Evolutionary conservation across 2,113 vertebrate species (phyloP).

Genomic region (Suncus etruscus): DNA sequence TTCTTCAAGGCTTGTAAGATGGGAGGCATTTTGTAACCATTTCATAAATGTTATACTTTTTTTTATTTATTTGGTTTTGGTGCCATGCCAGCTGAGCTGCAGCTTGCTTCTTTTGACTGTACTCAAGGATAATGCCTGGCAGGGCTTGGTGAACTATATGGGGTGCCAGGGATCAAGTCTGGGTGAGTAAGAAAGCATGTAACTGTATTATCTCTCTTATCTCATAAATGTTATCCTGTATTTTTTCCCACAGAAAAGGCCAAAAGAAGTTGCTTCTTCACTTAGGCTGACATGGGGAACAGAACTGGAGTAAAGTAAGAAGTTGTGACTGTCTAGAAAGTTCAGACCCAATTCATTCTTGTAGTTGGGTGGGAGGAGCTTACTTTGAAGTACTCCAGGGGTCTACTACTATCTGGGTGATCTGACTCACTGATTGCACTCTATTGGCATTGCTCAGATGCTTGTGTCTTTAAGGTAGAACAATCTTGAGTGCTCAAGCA

Average conservation of each 20-base stretch:
- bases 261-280: no score
- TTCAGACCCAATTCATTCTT: neutral
- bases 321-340: neutral
- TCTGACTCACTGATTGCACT: neutral
- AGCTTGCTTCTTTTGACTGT: no score
- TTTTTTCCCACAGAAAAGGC: no score
- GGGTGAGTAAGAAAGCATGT: no score
- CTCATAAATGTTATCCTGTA: no score
- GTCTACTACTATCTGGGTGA: neutral
- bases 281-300: no score
- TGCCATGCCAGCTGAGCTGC: no score
- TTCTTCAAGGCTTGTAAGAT: neutral
- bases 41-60: neutral
- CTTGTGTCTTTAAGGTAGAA: slow-evolving; percentile 34
- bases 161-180: no score
- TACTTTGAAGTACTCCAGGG: neutral
- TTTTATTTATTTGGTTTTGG: neutral
- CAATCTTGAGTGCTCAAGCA: slow-evolving; percentile 40
- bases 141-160: no score
- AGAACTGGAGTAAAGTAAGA: no score
- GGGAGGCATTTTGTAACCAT: neutral
- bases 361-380: neutral
- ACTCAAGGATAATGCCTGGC: no score
- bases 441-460: neutral
- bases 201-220: no score